Evolutionary conservation across 2,888 invertebrate genomes (phyloP), one percentile per base, ranked within the genome.

Genomic region (Cerceris ruficornis): DNA sequence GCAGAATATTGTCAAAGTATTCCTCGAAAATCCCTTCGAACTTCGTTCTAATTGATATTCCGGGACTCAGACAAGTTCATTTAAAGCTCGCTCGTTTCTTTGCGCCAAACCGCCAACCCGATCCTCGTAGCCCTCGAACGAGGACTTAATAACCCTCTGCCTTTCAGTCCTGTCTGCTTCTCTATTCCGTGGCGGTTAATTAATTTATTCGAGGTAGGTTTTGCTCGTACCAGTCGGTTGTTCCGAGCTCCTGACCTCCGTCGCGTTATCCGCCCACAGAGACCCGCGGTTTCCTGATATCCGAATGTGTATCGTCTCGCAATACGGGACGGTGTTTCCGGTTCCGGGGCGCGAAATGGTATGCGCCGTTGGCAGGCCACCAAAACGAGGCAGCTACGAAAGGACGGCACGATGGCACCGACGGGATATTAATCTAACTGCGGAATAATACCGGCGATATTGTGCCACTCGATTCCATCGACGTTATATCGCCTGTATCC

Each of bases 391-490:
- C 68, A 84, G 83, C 84, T 76, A 80, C 52, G 69, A 73, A 77
- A 71, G 66, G 75, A 84, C 86, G 83, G 85, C 82, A 78, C 84
- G 78, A 84, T 86, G 86, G 69, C 82, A 73, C 81, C 85, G 86
- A 89, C 87, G 83, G 87, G 83, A 87, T 90, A 90, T 91, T 90
- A 90, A 90, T 90, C 84, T 85, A 86, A 86, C 84, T 78, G 77
- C 67, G 77, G 28, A 88, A 85, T 88, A 88, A 87, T 86, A 83
- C 69, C 58, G 41, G 28, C 70, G 75, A 76, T 80, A 80, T 74
- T 75, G 59, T 64, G 57, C 52, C 59, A 28, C 68, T 64, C 68
- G 61, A 80, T 68, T 28, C 52, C 61, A 49, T 15, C 54, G 71
- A 69, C 64, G 64, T 28, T 41, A 54, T 64, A 64, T 8, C 39